Conservation (phyloP, 2,113 vertebrate genomes). For the Zosterops hypoxanthus region DNA sequence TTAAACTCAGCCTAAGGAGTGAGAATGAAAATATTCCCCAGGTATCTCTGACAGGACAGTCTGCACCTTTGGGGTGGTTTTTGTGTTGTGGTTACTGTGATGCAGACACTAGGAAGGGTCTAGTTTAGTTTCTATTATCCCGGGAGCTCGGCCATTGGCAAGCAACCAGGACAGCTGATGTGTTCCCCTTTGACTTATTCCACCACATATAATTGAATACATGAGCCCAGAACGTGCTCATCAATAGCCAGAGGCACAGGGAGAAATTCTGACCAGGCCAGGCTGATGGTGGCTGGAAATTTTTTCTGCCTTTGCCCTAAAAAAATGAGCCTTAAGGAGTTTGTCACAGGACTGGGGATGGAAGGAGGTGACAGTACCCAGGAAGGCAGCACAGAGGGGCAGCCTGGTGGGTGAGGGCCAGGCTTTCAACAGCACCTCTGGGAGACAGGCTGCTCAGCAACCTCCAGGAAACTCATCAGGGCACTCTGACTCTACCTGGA, state of each 20-base stretch:
- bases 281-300: not conserved
- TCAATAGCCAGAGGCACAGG: not conserved
- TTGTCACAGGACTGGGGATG: no score
- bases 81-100: not conserved
- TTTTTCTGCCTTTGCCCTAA: not conserved
- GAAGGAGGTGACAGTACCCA: not conserved
- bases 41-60: not conserved
- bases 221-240: accelerated
- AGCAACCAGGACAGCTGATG: not conserved
- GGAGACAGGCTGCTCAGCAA: not conserved
- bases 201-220: not conserved
- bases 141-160: not conserved
- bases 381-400: not conserved
- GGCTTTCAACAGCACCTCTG: accelerated
- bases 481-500: not conserved
- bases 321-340: not conserved
- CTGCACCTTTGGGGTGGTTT: not conserved
- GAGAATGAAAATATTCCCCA: not conserved
- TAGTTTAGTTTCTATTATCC: not conserved
- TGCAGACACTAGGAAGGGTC: not conserved
- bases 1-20: not conserved
- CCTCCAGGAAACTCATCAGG: not conserved
- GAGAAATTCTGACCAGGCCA: not conserved
- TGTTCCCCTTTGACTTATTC: not conserved
- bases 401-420: not conserved